Percentiles rank a stretch among this genome's conserved stretches.
Conservation (phyloP, 2,888 invertebrate genomes). For the Lissocephala sabroskyi region DNA sequence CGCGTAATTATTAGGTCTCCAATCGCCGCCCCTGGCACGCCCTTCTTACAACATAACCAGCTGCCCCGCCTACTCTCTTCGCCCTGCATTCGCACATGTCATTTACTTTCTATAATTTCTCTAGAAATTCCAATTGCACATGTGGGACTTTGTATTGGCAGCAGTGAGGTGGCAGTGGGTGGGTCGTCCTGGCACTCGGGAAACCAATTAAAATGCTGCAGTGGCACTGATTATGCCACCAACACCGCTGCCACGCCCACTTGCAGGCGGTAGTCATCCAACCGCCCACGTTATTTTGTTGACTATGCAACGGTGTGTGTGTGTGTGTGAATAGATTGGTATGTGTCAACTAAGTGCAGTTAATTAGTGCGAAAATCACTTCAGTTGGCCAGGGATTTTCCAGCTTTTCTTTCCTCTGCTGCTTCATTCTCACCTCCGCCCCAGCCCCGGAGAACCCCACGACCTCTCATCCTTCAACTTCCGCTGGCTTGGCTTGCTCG, state of each 20-base stretch:
- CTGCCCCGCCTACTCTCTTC: not conserved
- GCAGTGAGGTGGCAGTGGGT: slow-evolving; percentile 3
- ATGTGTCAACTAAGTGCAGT: slow-evolving; percentile 64
- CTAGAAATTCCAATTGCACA: slow-evolving; percentile 60
- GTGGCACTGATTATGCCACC: slow-evolving; percentile 45
- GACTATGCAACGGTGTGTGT: not conserved
- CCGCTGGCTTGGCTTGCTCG: no score
- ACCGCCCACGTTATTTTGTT: slow-evolving; percentile 2
- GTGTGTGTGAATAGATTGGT: slow-evolving; percentile 54
- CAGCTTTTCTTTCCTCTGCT: slow-evolving; percentile 30
- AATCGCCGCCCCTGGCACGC: not conserved
- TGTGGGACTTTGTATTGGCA: slow-evolving; percentile 61
- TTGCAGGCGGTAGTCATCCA: slow-evolving; percentile 26
- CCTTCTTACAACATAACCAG: no score
- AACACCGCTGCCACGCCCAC: slow-evolving; percentile 22
- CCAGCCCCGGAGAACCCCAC: no score
- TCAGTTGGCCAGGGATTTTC: slow-evolving; percentile 55
- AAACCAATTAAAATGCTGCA: slow-evolving; percentile 62
- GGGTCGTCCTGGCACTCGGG: slow-evolving; percentile 22
- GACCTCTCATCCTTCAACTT: not conserved
- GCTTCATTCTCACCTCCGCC: no score
- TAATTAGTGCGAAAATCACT: slow-evolving; percentile 64
- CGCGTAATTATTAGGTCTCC: slow-evolving; percentile 48
- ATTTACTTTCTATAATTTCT: slow-evolving; percentile 62
- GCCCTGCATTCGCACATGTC: slow-evolving; percentile 25